Evolutionary conservation across 2,888 invertebrate genomes (phyloP).

Genomic region (Tetragonisca angustula): DNA sequence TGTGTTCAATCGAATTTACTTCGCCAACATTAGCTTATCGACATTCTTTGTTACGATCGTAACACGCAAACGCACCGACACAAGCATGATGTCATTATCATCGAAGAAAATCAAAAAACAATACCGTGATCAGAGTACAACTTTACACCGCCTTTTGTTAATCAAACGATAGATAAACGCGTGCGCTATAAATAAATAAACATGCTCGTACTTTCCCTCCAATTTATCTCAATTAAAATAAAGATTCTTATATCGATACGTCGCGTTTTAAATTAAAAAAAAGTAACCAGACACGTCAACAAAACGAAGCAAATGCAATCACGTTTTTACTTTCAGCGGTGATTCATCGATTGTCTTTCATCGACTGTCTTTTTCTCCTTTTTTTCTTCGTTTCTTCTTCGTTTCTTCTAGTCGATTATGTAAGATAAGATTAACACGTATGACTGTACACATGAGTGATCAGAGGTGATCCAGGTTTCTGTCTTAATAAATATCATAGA

Average conservation of each 20-base stretch:
- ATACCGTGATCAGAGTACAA: neutral
- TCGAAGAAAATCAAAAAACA: slow-evolving; percentile 1
- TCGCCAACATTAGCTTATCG: slow-evolving; percentile 56
- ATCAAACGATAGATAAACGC: neutral
- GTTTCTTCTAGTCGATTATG: slow-evolving; percentile 12
- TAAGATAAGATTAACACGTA: slow-evolving; percentile 15
- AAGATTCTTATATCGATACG: neutral
- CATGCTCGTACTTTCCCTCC: neutral
- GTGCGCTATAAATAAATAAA: neutral
- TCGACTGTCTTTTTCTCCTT: slow-evolving; percentile 3
- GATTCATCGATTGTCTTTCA: slow-evolving; percentile 40
- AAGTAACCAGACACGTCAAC: too few relatives aligned
- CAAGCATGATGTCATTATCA: slow-evolving; percentile 36
- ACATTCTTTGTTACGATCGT: slow-evolving; percentile 27
- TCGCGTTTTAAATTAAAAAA: neutral
- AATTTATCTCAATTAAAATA: neutral
- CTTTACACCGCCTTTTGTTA: neutral
- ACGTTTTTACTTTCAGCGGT: neutral
- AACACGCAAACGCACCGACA: slow-evolving; percentile 17
- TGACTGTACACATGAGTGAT: neutral
- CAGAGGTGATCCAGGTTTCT: too few relatives aligned
- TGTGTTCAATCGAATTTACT: too few relatives aligned
- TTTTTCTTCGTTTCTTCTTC: neutral
- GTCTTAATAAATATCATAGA: too few relatives aligned
- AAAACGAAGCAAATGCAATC: neutral